Percentiles rank a stretch among this genome's conserved stretches.
phyloP scores from a whole-genome alignment of 53 echinoderm and acorn worm species.

The Pentamera pediparva region DNA sequence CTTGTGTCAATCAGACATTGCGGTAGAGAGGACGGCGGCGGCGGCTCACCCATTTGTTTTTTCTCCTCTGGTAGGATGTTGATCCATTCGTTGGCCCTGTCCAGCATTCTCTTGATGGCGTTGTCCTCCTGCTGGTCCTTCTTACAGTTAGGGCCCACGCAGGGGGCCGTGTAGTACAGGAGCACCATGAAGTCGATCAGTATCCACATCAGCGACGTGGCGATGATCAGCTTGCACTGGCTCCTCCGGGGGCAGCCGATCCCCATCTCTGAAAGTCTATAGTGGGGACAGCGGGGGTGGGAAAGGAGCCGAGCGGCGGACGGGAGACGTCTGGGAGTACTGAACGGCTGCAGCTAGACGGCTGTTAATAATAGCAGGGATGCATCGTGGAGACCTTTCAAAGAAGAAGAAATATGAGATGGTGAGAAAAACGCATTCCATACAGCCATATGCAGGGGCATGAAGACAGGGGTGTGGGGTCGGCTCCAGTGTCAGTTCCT shows the following conservation, averaged over 20 bases:
- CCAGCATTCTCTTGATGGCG: constrained; percentile 74
- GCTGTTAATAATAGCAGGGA: no score
- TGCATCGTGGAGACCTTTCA: no score
- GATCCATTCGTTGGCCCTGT: constrained; percentile 90
- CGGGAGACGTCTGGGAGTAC: no score
- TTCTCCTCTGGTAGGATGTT: constrained; percentile 79
- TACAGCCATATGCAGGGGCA: no score
- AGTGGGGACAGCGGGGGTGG: background rate
- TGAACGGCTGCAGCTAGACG: no score
- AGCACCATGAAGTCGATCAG: constrained; percentile 75
- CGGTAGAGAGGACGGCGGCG: no score
- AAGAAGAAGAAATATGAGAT: no score
- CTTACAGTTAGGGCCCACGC: constrained; percentile 72
- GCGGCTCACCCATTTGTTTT: constrained; percentile 87
- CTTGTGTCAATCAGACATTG: no score
- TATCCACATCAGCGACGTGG: constrained; percentile 92
- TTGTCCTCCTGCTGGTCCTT: constrained; percentile 23
- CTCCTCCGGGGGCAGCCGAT: constrained; percentile 80
- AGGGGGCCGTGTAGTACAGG: constrained; percentile 91
- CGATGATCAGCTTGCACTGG: constrained; percentile 94
- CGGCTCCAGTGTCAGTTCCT: no score
- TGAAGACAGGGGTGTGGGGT: no score
- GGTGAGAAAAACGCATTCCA: no score
- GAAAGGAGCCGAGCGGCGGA: no score
- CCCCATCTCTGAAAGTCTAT: background rate